Conservation (phyloP, 2,113 vertebrate genomes). For the Gymnarchus niloticus region DNA sequence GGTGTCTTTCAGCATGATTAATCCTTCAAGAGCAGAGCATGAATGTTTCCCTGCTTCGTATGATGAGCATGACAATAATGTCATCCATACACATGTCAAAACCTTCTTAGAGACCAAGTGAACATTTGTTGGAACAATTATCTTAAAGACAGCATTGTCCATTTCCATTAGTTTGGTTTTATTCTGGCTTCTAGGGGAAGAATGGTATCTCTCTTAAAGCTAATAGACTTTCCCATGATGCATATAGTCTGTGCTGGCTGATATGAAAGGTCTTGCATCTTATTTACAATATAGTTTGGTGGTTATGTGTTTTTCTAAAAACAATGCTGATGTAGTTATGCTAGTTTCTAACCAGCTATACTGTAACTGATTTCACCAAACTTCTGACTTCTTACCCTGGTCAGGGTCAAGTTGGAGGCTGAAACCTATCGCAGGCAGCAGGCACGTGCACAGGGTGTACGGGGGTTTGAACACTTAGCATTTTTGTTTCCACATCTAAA, state of each 20-base stretch:
- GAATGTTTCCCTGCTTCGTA: neutral
- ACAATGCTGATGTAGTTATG: neutral
- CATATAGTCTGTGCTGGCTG: neutral
- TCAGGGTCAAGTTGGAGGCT: too few relatives aligned
- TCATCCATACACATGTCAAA: neutral
- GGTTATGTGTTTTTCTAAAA: neutral
- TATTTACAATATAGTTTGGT: neutral
- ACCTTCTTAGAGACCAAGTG: neutral
- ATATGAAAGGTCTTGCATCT: neutral
- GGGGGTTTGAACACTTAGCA: too few relatives aligned
- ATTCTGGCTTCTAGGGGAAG: neutral
- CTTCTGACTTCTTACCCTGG: too few relatives aligned
- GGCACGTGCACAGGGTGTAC: too few relatives aligned
- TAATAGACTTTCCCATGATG: neutral
- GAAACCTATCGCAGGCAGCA: too few relatives aligned
- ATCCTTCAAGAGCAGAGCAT: neutral
- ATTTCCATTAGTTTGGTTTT: neutral
- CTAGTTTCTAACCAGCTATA: neutral
- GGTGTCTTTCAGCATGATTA: neutral
- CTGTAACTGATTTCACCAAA: neutral
- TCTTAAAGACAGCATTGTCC: neutral
- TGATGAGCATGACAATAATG: neutral
- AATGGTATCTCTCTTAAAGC: neutral
- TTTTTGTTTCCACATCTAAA: too few relatives aligned
- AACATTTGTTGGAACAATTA: neutral